These are phyloP conservation scores for Monodelphis domestica DNA, from an alignment of 2,797 vertebrate genomes.

Conservation along the genomic window DNA sequence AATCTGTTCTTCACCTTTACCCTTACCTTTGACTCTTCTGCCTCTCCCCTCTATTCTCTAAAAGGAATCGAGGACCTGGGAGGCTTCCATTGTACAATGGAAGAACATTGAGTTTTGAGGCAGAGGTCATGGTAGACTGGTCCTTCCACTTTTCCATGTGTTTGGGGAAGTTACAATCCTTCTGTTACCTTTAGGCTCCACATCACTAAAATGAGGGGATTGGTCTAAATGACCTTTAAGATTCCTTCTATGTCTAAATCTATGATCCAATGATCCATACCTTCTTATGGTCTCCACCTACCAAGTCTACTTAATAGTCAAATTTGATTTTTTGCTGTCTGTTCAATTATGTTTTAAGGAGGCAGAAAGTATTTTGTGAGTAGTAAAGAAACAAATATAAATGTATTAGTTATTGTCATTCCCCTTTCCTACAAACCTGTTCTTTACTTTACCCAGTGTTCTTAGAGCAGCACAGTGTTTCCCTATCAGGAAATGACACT, in stretches of 20 bases:
- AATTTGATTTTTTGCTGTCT: no score
- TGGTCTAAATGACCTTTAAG: not conserved
- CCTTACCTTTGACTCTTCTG: not conserved
- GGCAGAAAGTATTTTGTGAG: no score
- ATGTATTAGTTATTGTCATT: no score
- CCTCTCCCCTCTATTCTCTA: not conserved
- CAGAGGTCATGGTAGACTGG: constrained; percentile 1
- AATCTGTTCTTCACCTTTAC: not conserved
- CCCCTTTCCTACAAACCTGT: no score
- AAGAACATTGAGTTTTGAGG: not conserved
- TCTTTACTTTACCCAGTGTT: no score
- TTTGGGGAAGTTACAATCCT: not conserved
- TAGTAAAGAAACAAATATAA: no score
- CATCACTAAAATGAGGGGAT: not conserved
- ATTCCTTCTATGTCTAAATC: not conserved
- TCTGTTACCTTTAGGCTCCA: not conserved
- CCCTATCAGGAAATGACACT: no score
- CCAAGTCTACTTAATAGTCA: not conserved
- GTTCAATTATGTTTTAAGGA: no score
- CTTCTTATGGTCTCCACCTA: not conserved
- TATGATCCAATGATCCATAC: not conserved
- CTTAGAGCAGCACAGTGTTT: no score
- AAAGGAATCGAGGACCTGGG: not conserved
- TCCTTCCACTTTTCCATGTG: constrained; percentile 4
- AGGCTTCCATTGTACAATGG: not conserved